A percentile compares a stretch with the other conserved stretches of the same genome.
Conservation (phyloP, 1,140 invertebrate genomes). For the Eurosta solidaginis region DNA sequence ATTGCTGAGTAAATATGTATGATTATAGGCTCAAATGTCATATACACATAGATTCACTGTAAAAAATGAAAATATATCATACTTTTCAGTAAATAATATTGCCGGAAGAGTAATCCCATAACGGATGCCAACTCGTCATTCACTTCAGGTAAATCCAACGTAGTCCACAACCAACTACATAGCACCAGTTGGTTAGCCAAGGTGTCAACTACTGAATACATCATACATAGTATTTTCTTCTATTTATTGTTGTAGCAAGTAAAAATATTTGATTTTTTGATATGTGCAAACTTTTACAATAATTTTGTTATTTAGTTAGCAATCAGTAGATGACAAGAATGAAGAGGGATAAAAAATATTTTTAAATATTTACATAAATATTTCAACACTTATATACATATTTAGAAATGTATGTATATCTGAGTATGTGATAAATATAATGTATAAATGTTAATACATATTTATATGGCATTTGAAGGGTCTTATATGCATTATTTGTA, state of each 20-base stretch:
- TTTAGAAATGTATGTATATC: neutral
- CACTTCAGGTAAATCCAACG: neutral
- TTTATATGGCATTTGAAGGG: too few relatives aligned
- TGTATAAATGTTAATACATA: too few relatives aligned
- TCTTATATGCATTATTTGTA: too few relatives aligned
- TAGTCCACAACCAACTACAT: neutral
- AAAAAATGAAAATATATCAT: too few relatives aligned
- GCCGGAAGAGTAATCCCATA: constrained; percentile 19
- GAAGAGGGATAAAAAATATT: neutral
- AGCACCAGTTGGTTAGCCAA: neutral
- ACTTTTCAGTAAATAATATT: constrained; percentile 2
- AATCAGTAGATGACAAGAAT: neutral
- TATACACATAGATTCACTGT: too few relatives aligned
- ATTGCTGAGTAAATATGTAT: too few relatives aligned
- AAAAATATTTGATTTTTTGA: neutral
- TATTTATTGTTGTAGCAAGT: neutral
- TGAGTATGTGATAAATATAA: too few relatives aligned
- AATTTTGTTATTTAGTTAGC: constrained; percentile 20
- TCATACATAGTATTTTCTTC: neutral
- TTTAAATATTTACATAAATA: neutral
- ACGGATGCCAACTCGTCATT: constrained; percentile 14
- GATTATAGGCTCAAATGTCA: too few relatives aligned
- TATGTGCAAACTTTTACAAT: constrained; percentile 8
- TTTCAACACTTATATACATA: neutral
- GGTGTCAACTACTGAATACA: neutral